Evolutionary conservation across 2,797 vertebrate genomes (phyloP).

Genomic region (Paguma larvata): DNA sequence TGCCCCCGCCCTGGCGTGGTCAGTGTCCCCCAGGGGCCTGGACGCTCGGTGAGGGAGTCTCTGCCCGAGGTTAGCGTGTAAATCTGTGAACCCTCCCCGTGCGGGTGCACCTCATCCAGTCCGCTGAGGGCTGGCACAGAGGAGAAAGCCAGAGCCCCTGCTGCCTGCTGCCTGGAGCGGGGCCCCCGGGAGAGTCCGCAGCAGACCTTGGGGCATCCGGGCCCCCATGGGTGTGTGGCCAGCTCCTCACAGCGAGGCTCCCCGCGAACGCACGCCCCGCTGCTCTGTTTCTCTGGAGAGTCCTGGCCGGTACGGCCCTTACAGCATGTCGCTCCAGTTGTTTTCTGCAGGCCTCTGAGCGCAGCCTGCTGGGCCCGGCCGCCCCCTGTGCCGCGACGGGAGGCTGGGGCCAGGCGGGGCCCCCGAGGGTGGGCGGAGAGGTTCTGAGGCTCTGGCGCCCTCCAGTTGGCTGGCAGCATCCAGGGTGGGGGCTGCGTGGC

Average conservation of each 20-base stretch:
- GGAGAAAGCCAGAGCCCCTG: neutral
- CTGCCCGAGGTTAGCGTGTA: neutral
- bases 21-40: neutral
- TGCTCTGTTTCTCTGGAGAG: neutral
- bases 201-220: neutral
- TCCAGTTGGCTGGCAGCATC: neutral
- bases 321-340: neutral
- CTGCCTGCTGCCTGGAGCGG: neutral
- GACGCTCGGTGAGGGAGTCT: neutral
- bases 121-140: neutral
- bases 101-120: rapidly evolving
- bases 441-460: neutral
- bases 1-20: neutral
- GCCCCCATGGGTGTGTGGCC: too few species aligned
- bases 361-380: too few species aligned
- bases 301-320: neutral
- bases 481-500: neutral
- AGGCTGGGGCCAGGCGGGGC: neutral
- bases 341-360: neutral
- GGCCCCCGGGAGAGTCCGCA: neutral
- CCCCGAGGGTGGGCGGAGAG: neutral
- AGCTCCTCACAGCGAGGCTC: too few species aligned
- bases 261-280: rapidly evolving
- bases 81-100: neutral
- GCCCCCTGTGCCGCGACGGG: neutral